Evolutionary conservation across 2,888 invertebrate species (phyloP).

Genomic region (Platycnemis pennipes): DNA sequence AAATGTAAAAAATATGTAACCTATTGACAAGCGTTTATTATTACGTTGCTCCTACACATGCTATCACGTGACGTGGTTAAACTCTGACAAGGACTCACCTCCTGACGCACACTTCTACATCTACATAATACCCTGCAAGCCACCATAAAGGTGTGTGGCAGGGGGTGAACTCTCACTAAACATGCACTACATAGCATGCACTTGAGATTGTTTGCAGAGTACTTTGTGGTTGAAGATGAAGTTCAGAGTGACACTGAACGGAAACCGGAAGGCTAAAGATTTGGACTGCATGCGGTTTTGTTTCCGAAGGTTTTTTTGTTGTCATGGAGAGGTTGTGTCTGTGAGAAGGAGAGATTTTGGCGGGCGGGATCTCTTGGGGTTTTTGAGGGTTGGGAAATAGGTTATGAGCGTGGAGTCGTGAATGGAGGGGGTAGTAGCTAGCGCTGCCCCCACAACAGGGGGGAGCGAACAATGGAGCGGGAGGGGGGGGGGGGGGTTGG

Average conservation of each 20-base stretch:
- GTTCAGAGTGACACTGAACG: not conserved
- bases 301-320: not conserved
- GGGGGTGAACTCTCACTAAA: too few species aligned
- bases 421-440: not conserved
- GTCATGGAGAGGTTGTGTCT: not conserved
- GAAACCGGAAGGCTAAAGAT: not conserved
- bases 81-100: too few species aligned
- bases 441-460: not conserved
- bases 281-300: not conserved
- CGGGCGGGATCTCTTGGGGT: not conserved
- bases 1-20: too few species aligned
- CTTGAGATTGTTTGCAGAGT: too few species aligned
- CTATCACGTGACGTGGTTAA: too few species aligned
- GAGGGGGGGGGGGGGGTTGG: not conserved
- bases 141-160: too few species aligned
- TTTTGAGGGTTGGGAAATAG: slow-evolving; percentile 1
- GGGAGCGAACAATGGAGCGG: not conserved
- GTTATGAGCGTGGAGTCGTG: slow-evolving; percentile 10
- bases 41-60: too few species aligned
- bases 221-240: not conserved
- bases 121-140: too few species aligned
- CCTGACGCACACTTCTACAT: too few species aligned
- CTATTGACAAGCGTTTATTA: too few species aligned
- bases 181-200: too few species aligned
- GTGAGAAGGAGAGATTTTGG: not conserved